Conservation (phyloP, 2,797 vertebrate species). For the Rhynchotus rufescens region DNA sequence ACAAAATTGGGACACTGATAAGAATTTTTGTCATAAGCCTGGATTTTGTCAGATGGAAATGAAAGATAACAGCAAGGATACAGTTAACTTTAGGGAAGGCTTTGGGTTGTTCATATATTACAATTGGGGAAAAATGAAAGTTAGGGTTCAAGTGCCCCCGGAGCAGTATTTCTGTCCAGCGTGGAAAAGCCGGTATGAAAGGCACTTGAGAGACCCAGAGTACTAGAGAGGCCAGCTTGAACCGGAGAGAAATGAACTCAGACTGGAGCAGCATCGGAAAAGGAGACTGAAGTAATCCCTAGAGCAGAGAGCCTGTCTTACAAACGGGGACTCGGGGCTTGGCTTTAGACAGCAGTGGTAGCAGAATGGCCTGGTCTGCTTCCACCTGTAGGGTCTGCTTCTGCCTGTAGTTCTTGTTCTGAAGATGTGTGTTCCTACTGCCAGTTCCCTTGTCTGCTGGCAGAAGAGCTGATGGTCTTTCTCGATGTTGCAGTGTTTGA, state of each 20-base stretch:
- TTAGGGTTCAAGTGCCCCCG: background rate
- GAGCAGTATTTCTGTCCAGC: background rate
- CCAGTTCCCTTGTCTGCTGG: background rate
- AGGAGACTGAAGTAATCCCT: background rate
- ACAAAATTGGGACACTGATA: too few species aligned
- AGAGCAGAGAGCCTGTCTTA: background rate
- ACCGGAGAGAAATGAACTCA: background rate
- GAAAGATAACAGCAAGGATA: background rate
- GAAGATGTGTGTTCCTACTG: background rate
- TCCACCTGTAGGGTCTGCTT: background rate
- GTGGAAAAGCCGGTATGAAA: background rate
- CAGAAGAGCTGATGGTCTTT: constrained; percentile 32
- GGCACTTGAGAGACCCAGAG: background rate
- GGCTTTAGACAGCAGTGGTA: background rate
- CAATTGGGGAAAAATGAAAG: background rate
- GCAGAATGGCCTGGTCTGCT: background rate
- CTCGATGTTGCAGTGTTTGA: constrained; percentile 90
- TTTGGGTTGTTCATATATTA: background rate
- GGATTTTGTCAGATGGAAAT: background rate
- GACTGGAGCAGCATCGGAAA: background rate
- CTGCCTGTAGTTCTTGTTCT: background rate
- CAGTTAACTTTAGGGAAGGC: background rate
- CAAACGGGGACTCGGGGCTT: background rate
- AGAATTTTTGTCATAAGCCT: background rate
- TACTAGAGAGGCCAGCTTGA: background rate